A percentile compares a stretch with the other conserved stretches of the same genome.
These are phyloP conservation scores for Casuarius casuarius DNA, from an alignment of 2,113 vertebrate genomes.

Conservation along the genomic window DNA sequence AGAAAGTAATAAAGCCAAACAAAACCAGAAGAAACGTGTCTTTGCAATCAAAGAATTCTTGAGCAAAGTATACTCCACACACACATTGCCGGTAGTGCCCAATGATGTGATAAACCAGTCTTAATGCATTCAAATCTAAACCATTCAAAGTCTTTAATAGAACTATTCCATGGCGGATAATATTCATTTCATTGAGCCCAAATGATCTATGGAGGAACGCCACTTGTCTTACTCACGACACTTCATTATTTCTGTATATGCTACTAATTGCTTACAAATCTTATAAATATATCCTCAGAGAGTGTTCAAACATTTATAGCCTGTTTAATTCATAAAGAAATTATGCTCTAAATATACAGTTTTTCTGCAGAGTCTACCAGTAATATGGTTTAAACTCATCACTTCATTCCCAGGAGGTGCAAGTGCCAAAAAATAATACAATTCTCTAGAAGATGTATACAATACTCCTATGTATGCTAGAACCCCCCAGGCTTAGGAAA, in stretches of 20 bases:
- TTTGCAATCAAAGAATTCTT: neutral
- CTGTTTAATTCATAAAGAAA: conserved; percentile 42
- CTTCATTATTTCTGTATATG: neutral
- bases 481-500: neutral
- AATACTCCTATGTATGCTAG: neutral
- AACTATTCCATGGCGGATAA: neutral
- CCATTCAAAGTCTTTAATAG: neutral
- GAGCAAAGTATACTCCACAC: neutral
- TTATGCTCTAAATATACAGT: neutral
- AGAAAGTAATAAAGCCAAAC: neutral
- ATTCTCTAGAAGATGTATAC: neutral
- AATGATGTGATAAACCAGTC: neutral
- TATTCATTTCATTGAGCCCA: neutral
- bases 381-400: neutral
- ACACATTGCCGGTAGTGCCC: neutral
- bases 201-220: neutral
- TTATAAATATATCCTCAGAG: neutral
- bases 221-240: neutral
- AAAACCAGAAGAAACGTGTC: neutral
- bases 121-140: neutral
- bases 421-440: neutral
- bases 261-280: neutral
- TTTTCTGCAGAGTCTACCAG: neutral
- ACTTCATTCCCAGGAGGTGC: neutral
- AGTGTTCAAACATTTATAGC: conserved; percentile 5